Evolutionary conservation across 2,888 invertebrate species (phyloP), one percentile per base, ranked within the genome.

Genomic region (Pseudococcus viburni): DNA sequence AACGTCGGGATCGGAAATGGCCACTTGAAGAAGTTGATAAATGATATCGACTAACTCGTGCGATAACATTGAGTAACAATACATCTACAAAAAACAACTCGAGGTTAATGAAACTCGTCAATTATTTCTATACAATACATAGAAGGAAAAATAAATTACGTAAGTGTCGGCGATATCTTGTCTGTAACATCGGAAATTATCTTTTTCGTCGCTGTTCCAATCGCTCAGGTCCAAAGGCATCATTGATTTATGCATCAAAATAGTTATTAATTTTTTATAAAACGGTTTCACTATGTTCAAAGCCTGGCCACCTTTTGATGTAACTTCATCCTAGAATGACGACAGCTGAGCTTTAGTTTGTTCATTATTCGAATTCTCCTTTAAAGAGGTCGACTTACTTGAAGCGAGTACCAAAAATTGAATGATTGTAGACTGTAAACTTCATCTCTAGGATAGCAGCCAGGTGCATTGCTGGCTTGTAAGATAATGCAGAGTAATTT

Each of bases 371-470:
- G 7, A 55, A n/a, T 55, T 51, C 5, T 55, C 55, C 4, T 51
- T 51, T 55, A 2, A 55, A 5, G 0, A 55, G 0, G n/a, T n/a
- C n/a, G 89, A n/a, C 91, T 91, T 91, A 96, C 96, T 93, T 98
- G 98, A 87, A 98, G 92, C 88, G 96, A 95, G 91, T 96, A 98
- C 98, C 98, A 98, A 92, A 98, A 97, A 4, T 96, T 96, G 92
- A 98, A 95, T 0, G 97, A 94, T 90, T 97, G 93, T 89, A 95
- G 96, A 91, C 97, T 98, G 89, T 96, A 94, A 0, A 94, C 95
- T 92, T 98, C 98, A 91, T 98, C 96, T 5, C 95, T 93, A 0
- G 98, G 98, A 92, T 96, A 98, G 90, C 95, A 94, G 0, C 98
- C 98, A 11, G 95, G 94, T 89, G 95, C 94, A 89, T 95, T 95